A percentile compares a stretch with the other conserved stretches of the same genome.
These are phyloP conservation scores for Mycogona germanica DNA, from an alignment of 2,888 invertebrate species.

Conservation along the genomic window DNA sequence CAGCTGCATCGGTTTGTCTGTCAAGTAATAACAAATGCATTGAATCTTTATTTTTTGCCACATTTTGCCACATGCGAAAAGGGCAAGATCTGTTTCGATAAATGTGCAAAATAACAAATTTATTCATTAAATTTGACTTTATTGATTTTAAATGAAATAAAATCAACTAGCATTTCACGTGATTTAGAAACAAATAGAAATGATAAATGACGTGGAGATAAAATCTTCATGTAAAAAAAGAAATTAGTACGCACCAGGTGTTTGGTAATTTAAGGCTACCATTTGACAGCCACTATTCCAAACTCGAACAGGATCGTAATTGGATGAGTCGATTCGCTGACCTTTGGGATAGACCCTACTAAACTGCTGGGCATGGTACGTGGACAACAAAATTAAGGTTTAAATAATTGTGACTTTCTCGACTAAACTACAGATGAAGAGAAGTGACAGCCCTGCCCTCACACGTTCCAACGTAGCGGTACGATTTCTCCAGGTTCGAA, in stretches of 20 bases:
- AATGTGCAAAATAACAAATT: too few species aligned
- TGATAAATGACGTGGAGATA: too few species aligned
- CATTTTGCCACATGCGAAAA: too few species aligned
- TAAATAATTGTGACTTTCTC: background rate
- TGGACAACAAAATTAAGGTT: constrained; percentile 7
- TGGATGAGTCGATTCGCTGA: constrained; percentile 89
- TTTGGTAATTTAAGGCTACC: constrained; percentile 97
- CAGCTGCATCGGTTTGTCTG: constrained; percentile 87
- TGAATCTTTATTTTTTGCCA: background rate
- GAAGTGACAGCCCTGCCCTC: too few species aligned
- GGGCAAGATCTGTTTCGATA: too few species aligned
- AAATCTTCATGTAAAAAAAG: background rate
- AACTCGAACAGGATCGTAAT: constrained; percentile 86
- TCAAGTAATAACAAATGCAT: constrained; percentile 8
- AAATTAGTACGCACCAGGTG: constrained; percentile 44
- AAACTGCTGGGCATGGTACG: constrained; percentile 49
- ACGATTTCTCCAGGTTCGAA: too few species aligned
- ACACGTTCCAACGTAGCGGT: too few species aligned
- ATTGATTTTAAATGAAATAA: too few species aligned
- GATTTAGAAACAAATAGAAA: too few species aligned
- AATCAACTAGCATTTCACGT: too few species aligned
- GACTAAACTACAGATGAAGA: background rate
- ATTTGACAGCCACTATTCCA: constrained; percentile 97
- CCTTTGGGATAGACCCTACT: constrained; percentile 86
- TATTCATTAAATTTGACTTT: too few species aligned